Evolutionary conservation across 2,113 vertebrate species (phyloP).

Genomic region (Hemichromis elongatus): DNA sequence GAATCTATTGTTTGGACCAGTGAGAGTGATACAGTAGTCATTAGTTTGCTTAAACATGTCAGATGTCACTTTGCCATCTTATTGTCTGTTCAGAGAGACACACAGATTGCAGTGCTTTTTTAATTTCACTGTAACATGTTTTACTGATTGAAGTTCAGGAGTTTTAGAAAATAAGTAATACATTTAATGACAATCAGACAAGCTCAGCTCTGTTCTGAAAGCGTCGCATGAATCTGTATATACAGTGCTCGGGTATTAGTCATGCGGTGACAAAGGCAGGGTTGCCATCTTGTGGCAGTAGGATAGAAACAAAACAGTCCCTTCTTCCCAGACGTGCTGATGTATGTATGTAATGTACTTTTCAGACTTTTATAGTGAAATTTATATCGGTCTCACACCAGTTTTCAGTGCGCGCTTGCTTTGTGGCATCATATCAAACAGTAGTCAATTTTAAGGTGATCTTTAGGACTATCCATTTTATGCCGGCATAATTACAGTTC

Average conservation of each 20-base stretch:
- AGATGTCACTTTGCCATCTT: background rate
- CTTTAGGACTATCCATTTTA: background rate
- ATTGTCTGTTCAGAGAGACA: background rate
- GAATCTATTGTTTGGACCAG: background rate
- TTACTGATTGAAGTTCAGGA: background rate
- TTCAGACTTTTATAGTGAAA: background rate
- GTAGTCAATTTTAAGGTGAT: background rate
- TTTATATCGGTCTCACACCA: background rate
- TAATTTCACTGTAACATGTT: background rate
- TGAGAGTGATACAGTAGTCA: background rate
- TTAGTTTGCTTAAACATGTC: background rate
- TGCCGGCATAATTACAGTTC: background rate
- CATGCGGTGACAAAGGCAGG: background rate
- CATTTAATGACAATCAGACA: background rate
- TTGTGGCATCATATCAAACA: background rate
- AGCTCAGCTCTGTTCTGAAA: background rate
- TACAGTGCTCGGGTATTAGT: background rate
- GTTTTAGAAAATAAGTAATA: background rate
- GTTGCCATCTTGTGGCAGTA: slow-evolving; percentile 51
- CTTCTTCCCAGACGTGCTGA: background rate
- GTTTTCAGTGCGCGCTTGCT: background rate
- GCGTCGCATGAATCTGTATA: background rate
- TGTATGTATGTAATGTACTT: background rate
- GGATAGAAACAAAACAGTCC: background rate
- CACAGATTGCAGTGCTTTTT: background rate